Base-by-base conservation (phyloP, 1,140 invertebrate genomes). In the Nymphalis io region DNA sequence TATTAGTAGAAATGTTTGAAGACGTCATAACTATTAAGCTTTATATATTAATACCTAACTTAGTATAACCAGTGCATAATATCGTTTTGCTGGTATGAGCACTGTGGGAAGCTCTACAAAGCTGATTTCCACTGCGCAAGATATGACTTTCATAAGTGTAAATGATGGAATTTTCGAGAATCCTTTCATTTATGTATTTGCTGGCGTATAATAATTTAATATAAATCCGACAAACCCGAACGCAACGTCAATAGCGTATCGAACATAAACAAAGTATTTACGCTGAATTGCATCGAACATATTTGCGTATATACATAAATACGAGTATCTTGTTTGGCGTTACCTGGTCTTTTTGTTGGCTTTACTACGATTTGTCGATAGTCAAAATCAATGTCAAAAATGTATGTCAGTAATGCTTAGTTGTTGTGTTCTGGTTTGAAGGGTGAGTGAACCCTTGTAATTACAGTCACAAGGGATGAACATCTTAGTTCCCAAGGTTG, bases 221-320 rank as follows among this genome's bases (percentile, higher is more conserved):
- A 55, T 55, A 27, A 27, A 55, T 1, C 51, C 51, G 20, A 15
- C 20, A 21, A 53, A 55, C 13, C 12, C n/a, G 51, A 53, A 53
- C 51, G 51, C 51, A 55, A 55, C 11, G 51, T 27, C 51, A 55
- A 62, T 62, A 62, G 51, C 18, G 13, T 62, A 62, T 62, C 40
- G 60, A 61, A 61, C 23, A 42, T 20, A 61, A 61, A 62, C 60
- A 62, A 23, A 27, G 13, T 27, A 33, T 62, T 62, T 62, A 48
- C 48, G 23, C 23, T 38, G 60, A 51, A 21, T 62, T 62, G 60
- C 60, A 51, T 62, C 46, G 23, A 27, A 51, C 46, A 39, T 48
- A 38, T 51, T 51, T 62, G 40, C 60, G 33, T 62, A 53, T 18
- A 55, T n/a, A n/a, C n/a, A n/a, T 55, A 53, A 38, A 38, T 39